A percentile compares a stretch with the other conserved stretches of the same genome.
These are phyloP conservation scores for Cyprinodon brontotheroides DNA, from an alignment of 2,113 vertebrate species.

Conservation along the genomic window DNA sequence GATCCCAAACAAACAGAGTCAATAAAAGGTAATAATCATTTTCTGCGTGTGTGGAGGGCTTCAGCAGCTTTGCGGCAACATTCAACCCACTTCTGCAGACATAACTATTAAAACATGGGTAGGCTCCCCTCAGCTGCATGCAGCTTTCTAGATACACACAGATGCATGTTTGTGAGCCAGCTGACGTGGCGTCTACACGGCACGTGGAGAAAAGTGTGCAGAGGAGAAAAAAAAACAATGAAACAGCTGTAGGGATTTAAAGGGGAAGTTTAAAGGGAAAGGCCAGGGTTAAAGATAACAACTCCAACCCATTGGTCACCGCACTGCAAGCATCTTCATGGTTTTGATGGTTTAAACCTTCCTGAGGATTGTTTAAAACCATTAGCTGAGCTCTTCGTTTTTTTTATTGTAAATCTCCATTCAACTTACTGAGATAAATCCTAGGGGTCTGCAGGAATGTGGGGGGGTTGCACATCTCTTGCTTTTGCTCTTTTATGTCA, in stretches of 20 bases:
- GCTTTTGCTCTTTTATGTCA: not conserved
- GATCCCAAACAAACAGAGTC: constrained; percentile 1
- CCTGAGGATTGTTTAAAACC: no score
- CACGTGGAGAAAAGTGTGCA: constrained; percentile 35
- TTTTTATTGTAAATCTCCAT: no score
- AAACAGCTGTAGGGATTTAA: constrained; percentile 48
- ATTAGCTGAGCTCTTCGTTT: no score
- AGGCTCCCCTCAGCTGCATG: constrained; percentile 38
- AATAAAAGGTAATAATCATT: not conserved
- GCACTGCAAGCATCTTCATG: no score
- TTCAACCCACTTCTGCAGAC: constrained; percentile 23
- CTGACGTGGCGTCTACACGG: constrained; percentile 62
- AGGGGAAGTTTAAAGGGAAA: constrained; percentile 13
- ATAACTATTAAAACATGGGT: constrained; percentile 22
- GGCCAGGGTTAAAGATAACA: no score
- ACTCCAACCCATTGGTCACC: no score
- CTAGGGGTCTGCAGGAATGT: not conserved
- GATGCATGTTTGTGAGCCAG: constrained; percentile 24
- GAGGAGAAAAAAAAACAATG: not conserved
- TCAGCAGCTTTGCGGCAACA: constrained; percentile 4
- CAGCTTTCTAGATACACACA: constrained; percentile 23
- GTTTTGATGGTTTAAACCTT: no score
- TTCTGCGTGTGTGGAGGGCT: not conserved
- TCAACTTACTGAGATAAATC: not conserved
- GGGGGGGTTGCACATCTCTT: not conserved